phyloP scores from a whole-genome alignment of 2,797 vertebrate species.

The Ciconia nigra region DNA sequence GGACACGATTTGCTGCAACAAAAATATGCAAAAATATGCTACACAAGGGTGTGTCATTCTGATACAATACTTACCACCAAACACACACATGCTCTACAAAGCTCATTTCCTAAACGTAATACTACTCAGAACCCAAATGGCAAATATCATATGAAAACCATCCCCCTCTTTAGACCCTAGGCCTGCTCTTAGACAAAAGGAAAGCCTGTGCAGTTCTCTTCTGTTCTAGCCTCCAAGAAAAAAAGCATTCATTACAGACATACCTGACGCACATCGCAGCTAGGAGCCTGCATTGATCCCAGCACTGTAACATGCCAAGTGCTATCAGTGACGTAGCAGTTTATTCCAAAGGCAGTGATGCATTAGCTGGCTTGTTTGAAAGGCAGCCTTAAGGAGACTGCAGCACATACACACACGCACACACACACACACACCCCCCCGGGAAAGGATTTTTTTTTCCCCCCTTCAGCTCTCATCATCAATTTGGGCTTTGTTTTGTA shows the following conservation, averaged over 20 bases:
- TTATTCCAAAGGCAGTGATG: constrained; percentile 13
- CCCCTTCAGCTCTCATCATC: neutral
- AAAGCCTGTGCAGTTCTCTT: neutral
- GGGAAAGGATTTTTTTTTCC: neutral
- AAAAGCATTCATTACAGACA: neutral
- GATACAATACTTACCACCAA: neutral
- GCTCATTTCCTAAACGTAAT: neutral
- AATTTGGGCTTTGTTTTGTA: neutral
- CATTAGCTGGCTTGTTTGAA: constrained; percentile 20
- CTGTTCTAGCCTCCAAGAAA: neutral
- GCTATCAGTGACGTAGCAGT: neutral
- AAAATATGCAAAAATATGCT: fast-evolving
- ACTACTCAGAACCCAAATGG: neutral
- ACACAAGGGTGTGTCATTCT: neutral
- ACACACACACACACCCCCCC: neutral
- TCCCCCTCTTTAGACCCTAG: neutral
- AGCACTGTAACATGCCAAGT: constrained; percentile 63
- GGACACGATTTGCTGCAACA: neutral
- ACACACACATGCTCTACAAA: neutral
- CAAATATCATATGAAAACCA: fast-evolving
- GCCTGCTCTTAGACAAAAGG: neutral
- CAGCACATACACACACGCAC: neutral
- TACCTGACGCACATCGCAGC: constrained; percentile 67
- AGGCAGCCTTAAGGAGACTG: constrained; percentile 34
- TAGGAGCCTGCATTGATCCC: constrained; percentile 61